Evolutionary conservation across 2,888 invertebrate genomes (phyloP).

Genomic region (Terebella lapidaria): DNA sequence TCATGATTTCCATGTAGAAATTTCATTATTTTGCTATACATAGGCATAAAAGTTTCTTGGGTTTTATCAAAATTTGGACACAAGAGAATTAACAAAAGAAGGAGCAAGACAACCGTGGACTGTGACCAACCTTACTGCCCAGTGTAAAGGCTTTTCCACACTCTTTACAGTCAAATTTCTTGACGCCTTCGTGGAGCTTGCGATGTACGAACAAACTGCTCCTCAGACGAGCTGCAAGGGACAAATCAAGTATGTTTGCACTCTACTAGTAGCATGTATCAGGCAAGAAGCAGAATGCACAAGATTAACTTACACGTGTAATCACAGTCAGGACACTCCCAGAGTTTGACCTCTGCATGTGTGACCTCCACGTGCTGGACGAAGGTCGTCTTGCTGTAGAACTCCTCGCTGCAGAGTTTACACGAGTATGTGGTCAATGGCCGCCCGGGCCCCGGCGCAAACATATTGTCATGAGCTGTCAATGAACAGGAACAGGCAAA

Average conservation of each 20-base stretch:
- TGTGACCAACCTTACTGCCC: slow-evolving; percentile 23
- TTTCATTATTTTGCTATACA: too few species aligned
- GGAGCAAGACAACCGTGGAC: too few species aligned
- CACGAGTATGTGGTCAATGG: too few species aligned
- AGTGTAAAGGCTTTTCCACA: slow-evolving; percentile 20
- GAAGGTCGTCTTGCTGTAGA: neutral
- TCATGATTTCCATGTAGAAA: too few species aligned
- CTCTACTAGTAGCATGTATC: neutral
- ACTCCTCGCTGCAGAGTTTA: neutral
- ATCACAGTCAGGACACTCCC: slow-evolving; percentile 1
- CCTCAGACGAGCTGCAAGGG: slow-evolving; percentile 12
- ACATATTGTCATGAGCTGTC: too few species aligned
- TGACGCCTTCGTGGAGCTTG: slow-evolving; percentile 16
- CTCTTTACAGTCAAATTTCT: slow-evolving; percentile 16
- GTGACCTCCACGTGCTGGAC: neutral
- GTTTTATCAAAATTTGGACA: too few species aligned
- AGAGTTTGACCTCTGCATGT: neutral
- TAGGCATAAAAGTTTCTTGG: too few species aligned
- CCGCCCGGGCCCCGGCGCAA: too few species aligned
- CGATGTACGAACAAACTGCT: slow-evolving; percentile 18
- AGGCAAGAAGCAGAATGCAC: neutral
- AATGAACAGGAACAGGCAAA: too few species aligned
- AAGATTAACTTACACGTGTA: neutral
- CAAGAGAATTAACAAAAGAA: too few species aligned
- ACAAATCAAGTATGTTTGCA: neutral